Evolutionary conservation across 2,113 vertebrate genomes (phyloP), one percentile per base, ranked within the genome.

Genomic region (Melozone crissalis): DNA sequence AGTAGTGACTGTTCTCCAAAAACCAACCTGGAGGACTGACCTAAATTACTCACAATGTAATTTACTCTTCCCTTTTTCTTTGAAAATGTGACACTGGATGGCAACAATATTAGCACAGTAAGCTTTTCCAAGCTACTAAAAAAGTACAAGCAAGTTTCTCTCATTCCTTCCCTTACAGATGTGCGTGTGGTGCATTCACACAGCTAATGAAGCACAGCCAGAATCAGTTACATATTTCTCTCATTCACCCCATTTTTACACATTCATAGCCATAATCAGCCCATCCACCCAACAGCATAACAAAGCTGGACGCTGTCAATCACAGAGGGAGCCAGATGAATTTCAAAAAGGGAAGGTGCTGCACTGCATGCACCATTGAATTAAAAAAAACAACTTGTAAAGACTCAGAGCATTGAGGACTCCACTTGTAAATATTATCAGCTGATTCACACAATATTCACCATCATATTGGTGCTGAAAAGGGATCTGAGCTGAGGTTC

Each of bases 161-260:
- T 87, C 67, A 37, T 89, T 80, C 79, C 74, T 87, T 75, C 66
- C 69, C 76, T 93, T 79, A 46, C 43, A 71, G 84, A 86, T 17
- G 10, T 2, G 12, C 83, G 51, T 5, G 47, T 43, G 93, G 95
- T 73, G 71, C 93, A 95, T 97, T 98, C 97, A 97, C 97, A 97
- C 90, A 86, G 75, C 96, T 98, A 98, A 98, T 96, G 97, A 98
- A 95, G 96, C 94, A 97, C 94, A 93, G 97, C 97, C 97, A 97
- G 98, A 98, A 98, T 98, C 98, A 98, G 98, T 98, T 98, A 98
- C 96, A 93, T 71, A 43, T 97, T 97, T 97, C 97, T 97, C 98
- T 98, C 97, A 97, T 98, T 97, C 97, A 90, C 90, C 97, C 97
- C 97, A 95, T 97, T 98, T 97, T 98, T 97, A 97, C 82, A 94